Base-by-base conservation (phyloP, 2,888 invertebrate species). In the Gisinianus flammeolus region DNA sequence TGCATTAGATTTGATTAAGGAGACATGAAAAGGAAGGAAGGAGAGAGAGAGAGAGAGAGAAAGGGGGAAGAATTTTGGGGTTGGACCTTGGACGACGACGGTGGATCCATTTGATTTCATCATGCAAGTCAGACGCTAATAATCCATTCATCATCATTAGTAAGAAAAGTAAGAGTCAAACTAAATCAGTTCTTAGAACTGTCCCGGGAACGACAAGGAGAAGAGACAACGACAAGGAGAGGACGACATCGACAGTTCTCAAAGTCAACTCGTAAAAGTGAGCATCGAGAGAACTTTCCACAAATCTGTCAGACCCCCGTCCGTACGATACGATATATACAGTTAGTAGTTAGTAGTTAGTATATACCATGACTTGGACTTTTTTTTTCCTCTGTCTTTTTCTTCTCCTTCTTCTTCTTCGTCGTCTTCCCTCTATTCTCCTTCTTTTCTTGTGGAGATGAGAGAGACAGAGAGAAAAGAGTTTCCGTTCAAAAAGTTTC, bases 91-190 rank as follows among this genome's bases (percentile, higher is more conserved):
- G n/a, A n/a, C n/a, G n/a, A n/a, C n/a, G n/a, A n/a, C n/a, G n/a
- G n/a, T n/a, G n/a, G n/a, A n/a, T n/a, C 66, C 75, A 66, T 67
- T 66, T 68, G 72, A 72, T 72, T 75, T 75, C 54, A 75, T 75
- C 56, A 67, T 67, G 75, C 67, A 64, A 73, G 66, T 75, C 75
- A 52, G 75, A 54, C 67, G 64, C 67, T 68, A 75, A 75, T 56
- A 54, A 52, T 35, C 54, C 75, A 75, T 66, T 75, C 67, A 74
- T 74, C 73, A 74, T 74, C 73, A 74, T 74, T 74, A 74, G 73
- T 44, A 24, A 22, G 66, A n/a, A 44, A 44, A 44, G 44, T 44
- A 44, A 71, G 71, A 58, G 31, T 28, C 26, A 31, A 24, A 71
- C 30, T 62, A 66, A 70, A 70, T 70, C 70, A 52, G 70, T 70